Evolutionary conservation across 2,113 vertebrate genomes (phyloP), one percentile per base, ranked within the genome.

Genomic region (Cavia porcellus): DNA sequence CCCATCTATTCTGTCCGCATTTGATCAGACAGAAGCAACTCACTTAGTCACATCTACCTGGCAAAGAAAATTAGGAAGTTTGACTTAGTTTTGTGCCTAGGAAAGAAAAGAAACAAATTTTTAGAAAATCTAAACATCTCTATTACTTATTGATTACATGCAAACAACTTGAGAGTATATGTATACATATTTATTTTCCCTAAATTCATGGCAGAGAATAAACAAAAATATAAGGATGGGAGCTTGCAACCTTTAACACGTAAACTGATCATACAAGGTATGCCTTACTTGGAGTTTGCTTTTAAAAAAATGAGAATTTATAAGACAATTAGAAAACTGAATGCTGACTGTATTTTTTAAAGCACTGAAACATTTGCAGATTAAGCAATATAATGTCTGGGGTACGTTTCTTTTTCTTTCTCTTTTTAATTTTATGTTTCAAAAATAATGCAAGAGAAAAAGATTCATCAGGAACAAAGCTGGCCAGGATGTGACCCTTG

Each of bases 231-330:
- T 15, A 80, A 14, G 57, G 24, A 57, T 17, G 28, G 35, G 22
- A 38, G 32, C 2, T 42, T 38, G 1, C 35, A 50, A 24, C 30
- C n/a, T 90, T 95, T 80, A 64, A 72, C 12, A 83, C 47, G 1
- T 45, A 86, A 91, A 68, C 1, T 22, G 84, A 19, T 81, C 28
- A 62, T 75, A 89, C 7, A 35, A 3, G 8, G 10, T 86, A 30
- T 2, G 25, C 28, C 11, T 94, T 70, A 62, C 42, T 84, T 82
- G 92, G 66, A 77, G 89, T 22, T 22, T 47, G 28, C 3, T 50
- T 90, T 90, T 35, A 59, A 91, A 57, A 86, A 70, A 62, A 52
- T 5, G 19, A 57, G 89, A 38, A 93, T 66, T 52, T 94, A 57
- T 12, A 32, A 94, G 35, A 86, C 32, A 32, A 55, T 55, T 85